Percentiles rank a stretch among this genome's conserved stretches.
These are phyloP conservation scores for Brienomyrus brachyistius DNA, from an alignment of 2,113 vertebrate species.

Conservation along the genomic window DNA sequence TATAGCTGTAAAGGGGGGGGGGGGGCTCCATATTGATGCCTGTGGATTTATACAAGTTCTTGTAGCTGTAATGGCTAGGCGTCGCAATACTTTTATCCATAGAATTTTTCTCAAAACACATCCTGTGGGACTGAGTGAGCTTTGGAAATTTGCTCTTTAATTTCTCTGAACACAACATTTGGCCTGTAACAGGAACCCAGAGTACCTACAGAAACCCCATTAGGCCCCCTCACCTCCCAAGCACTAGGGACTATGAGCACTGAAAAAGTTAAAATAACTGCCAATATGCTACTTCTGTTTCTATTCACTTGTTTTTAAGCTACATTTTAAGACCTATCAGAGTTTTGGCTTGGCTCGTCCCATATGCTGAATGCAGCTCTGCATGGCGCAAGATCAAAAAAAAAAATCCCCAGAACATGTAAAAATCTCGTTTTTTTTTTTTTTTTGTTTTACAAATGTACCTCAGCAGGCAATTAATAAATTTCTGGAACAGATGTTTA, in stretches of 20 bases:
- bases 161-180: neutral
- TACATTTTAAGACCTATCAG: neutral
- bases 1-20: neutral
- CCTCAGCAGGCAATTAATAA: neutral
- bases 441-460: conserved; percentile 1
- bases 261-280: neutral
- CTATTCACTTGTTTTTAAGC: neutral
- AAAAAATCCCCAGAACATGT: neutral
- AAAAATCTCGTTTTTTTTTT: neutral
- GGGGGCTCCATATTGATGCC: neutral
- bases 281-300: neutral
- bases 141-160: neutral
- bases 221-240: neutral
- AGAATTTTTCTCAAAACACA: neutral
- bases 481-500: conserved; percentile 11
- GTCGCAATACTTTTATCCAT: neutral
- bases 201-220: neutral
- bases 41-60: neutral
- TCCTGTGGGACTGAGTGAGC: neutral
- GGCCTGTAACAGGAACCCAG: neutral
- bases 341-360: neutral
- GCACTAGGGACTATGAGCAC: neutral
- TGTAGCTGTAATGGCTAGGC: neutral
- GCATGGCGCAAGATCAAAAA: neutral
- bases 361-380: neutral